These are phyloP conservation scores for Parazoanthus atlanticus DNA, from an alignment of 92 coral and sea anemone genomes.

Conservation along the genomic window DNA sequence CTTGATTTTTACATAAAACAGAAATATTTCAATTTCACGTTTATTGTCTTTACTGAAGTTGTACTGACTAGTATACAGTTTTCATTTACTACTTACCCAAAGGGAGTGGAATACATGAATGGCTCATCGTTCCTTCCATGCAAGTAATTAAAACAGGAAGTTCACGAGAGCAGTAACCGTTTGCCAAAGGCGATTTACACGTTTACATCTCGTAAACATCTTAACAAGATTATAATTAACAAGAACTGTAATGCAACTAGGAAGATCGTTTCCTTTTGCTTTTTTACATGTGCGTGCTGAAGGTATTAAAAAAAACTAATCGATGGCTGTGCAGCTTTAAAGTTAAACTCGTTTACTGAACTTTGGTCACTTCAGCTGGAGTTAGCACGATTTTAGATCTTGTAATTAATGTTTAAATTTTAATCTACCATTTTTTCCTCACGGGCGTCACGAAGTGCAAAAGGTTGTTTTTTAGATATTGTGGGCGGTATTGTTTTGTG, in stretches of 20 bases:
- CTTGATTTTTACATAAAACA: too few relatives aligned
- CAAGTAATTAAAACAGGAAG: not conserved
- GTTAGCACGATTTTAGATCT: too few relatives aligned
- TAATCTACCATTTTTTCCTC: not conserved
- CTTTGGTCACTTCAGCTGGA: not conserved
- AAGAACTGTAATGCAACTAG: not conserved
- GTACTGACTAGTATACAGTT: too few relatives aligned
- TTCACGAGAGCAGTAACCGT: not conserved
- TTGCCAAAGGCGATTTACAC: constrained; percentile 20
- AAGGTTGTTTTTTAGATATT: not conserved
- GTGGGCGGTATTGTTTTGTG: too few relatives aligned
- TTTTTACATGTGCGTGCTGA: not conserved
- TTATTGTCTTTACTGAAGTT: too few relatives aligned
- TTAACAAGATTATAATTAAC: constrained; percentile 18
- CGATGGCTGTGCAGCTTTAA: not conserved
- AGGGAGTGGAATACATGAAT: too few relatives aligned
- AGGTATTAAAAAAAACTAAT: not conserved
- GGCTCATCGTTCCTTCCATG: too few relatives aligned
- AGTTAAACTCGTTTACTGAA: too few relatives aligned
- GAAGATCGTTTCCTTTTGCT: not conserved
- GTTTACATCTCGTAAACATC: constrained; percentile 26
- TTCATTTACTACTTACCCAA: too few relatives aligned
- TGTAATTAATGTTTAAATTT: not conserved
- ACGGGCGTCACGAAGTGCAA: not conserved
- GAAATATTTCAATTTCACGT: too few relatives aligned